phyloP scores from a whole-genome alignment of 2,888 invertebrate genomes.

The Clanis bilineata region DNA sequence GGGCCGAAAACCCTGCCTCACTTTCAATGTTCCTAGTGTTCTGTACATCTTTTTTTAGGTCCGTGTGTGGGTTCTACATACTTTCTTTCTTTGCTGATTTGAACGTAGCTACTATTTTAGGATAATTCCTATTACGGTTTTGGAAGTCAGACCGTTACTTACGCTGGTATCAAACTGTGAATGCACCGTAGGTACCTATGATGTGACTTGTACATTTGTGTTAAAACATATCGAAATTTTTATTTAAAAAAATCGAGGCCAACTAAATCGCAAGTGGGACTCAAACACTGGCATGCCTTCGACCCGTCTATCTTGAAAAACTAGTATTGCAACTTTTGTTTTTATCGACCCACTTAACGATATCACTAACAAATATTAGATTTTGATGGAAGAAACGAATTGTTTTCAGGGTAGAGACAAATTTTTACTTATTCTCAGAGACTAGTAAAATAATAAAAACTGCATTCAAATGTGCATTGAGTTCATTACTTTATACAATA shows the following conservation, averaged over 20 bases:
- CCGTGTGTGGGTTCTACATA: too few species aligned
- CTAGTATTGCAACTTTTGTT: slow-evolving; percentile 75
- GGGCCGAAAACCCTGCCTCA: too few species aligned
- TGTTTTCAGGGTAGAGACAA: neutral
- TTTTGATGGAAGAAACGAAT: slow-evolving; percentile 26
- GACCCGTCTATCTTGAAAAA: slow-evolving; percentile 68
- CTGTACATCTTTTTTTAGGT: too few species aligned
- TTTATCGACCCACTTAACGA: slow-evolving; percentile 56
- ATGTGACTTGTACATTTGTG: slow-evolving; percentile 24
- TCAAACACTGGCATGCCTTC: slow-evolving; percentile 49
- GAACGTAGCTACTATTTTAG: too few species aligned
- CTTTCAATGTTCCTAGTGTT: too few species aligned
- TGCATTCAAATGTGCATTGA: too few species aligned
- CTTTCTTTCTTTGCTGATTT: too few species aligned
- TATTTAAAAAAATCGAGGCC: slow-evolving; percentile 58
- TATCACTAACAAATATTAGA: slow-evolving; percentile 43
- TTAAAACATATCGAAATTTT: slow-evolving; percentile 54
- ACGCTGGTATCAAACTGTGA: too few species aligned
- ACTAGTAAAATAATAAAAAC: too few species aligned
- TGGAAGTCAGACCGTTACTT: neutral
- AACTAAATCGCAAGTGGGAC: slow-evolving; percentile 58
- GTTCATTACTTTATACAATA: too few species aligned
- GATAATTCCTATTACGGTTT: too few species aligned
- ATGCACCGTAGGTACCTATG: neutral
- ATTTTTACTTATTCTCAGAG: neutral